phyloP scores from a whole-genome alignment of 2,888 invertebrate genomes.

The Cheilosia impressa region DNA sequence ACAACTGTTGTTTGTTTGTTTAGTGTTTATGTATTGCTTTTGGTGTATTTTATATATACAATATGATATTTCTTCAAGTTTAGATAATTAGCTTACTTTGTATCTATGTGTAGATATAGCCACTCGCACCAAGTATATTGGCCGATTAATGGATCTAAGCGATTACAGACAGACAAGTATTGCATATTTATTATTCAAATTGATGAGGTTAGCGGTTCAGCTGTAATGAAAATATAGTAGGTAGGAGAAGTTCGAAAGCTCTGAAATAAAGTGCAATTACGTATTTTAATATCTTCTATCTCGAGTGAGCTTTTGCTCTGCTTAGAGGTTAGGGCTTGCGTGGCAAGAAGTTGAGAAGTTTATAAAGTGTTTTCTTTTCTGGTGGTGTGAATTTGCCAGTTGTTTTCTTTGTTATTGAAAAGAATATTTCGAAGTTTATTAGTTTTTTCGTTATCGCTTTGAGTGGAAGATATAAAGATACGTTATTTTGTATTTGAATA shows the following conservation, averaged over 20 bases:
- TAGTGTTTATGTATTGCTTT: constrained; percentile 18
- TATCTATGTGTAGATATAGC: background rate
- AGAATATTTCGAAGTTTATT: constrained; percentile 50
- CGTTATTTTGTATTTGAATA: constrained; percentile 7
- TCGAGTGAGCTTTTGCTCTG: constrained; percentile 27
- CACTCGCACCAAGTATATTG: background rate
- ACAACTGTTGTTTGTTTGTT: constrained; percentile 14
- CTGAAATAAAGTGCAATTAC: constrained; percentile 39
- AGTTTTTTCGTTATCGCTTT: constrained; percentile 44
- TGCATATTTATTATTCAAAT: constrained; percentile 27
- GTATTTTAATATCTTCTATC: constrained; percentile 15
- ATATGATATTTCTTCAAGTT: constrained; percentile 3
- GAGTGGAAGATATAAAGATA: constrained; percentile 17
- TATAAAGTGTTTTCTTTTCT: constrained; percentile 21
- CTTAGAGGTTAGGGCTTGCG: background rate
- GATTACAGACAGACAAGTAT: constrained; percentile 1
- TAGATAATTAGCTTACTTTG: background rate
- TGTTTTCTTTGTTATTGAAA: constrained; percentile 34
- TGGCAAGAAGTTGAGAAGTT: background rate
- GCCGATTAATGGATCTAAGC: constrained; percentile 12
- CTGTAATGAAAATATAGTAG: background rate
- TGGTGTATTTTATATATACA: constrained; percentile 29
- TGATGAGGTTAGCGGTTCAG: constrained; percentile 28
- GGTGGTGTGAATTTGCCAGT: background rate
- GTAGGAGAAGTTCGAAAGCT: constrained; percentile 24